Base-by-base conservation (phyloP, 2,113 vertebrate genomes). In the Eleginops maclovinus region DNA sequence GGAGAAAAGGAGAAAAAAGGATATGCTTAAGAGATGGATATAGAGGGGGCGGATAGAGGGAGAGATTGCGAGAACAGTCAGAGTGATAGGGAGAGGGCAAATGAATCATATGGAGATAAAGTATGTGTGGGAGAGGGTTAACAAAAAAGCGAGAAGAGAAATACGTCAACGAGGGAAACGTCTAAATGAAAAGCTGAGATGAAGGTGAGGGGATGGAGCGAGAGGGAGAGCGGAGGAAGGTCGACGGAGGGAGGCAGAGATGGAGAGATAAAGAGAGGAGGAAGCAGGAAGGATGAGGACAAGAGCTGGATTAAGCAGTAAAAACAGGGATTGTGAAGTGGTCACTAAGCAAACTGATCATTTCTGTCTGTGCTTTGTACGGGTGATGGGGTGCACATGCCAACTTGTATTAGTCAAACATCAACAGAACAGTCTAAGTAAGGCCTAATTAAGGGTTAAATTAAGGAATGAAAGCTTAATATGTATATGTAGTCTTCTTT, bases 201-300 rank as follows among this genome's bases (percentile, higher is more conserved):
- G 55, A 64, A 80, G 79, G 63, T 47, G 70, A 75, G 59, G 75
- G 66, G 70, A 83, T 41, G 21, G 66, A 80, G 66, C 11, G 69
- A 59, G 73, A 83, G 66, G 24, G 56, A 67, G 74, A 74, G 83
- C 2, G 72, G 71, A 85, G 81, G 77, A 79, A 80, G 73, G 83
- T 64, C 36, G 59, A 61, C 49, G 66, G 44, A 79, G 69, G 82
- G 76, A 87, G 61, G 72, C 72, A 78, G 83, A 60, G 88, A 91
- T 91, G 80, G 75, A 88, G 77, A 78, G 86, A 89, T 87, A 87
- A 81, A 80, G 77, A 83, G 83, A 85, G 60, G 82, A 86, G 84
- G 84, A 91, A 91, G 80, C 87, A 90, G 91, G 88, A 91, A 91
- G 87, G 81, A 88, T 79, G 91, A 89, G 83, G 64, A 86, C 87